Conservation (phyloP, 2,113 vertebrate genomes). For the Nothoprocta perdicaria region DNA sequence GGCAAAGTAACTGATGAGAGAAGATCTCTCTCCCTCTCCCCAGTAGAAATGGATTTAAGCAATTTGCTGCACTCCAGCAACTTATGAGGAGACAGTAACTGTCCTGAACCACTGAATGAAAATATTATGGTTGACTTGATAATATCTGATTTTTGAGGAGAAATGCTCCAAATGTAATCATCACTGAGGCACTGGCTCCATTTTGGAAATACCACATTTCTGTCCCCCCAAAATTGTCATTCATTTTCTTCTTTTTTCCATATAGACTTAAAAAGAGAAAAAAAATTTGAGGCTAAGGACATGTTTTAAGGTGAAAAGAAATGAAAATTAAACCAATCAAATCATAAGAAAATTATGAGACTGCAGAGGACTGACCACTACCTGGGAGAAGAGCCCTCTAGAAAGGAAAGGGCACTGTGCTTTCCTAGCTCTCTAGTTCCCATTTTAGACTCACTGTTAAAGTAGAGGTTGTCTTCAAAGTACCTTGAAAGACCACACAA, state of each 20-base stretch:
- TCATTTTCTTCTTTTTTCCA: not conserved
- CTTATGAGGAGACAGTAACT: conserved; percentile 21
- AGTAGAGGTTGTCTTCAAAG: not conserved
- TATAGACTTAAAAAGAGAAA: not conserved
- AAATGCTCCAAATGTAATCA: not conserved
- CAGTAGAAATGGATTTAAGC: not conserved
- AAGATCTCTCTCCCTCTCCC: not conserved
- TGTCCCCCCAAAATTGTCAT: not conserved
- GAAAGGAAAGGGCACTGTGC: not conserved
- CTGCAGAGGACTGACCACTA: not conserved
- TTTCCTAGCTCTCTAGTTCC: not conserved
- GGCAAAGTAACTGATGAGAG: not conserved
- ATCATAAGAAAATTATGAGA: not conserved
- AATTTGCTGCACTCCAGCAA: not conserved
- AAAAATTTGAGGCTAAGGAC: not conserved
- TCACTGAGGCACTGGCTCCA: not conserved
- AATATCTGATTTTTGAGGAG: not conserved
- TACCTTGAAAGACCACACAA: not conserved
- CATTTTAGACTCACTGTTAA: not conserved
- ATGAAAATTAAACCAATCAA: too few species aligned
- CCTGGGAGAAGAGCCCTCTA: not conserved
- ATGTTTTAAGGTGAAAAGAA: not conserved
- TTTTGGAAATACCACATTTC: not conserved
- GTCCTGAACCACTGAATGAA: not conserved
- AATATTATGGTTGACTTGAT: not conserved